These are phyloP conservation scores for Stenotaenia linearis DNA, from an alignment of 2,888 invertebrate genomes.

Conservation along the genomic window DNA sequence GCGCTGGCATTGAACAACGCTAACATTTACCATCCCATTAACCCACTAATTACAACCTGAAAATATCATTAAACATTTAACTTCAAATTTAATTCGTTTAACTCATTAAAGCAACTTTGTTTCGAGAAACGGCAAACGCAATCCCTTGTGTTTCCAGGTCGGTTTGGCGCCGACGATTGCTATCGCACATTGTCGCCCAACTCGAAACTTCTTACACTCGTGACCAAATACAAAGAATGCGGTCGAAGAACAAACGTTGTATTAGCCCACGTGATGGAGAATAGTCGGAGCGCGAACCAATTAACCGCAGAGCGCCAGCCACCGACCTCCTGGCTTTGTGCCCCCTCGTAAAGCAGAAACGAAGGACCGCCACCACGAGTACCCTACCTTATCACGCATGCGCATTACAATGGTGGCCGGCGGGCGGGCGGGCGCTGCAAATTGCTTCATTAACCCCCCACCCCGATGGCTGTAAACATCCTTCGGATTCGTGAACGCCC, in stretches of 20 bases:
- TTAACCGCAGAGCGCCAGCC: constrained; percentile 7
- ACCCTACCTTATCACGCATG: background rate
- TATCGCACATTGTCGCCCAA: background rate
- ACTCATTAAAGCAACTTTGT: background rate
- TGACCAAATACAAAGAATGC: background rate
- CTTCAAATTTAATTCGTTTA: background rate
- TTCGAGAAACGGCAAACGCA: background rate
- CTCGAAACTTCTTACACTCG: background rate
- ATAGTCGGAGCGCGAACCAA: background rate
- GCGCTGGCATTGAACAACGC: too few species aligned
- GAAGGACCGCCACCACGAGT: background rate
- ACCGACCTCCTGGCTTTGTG: constrained; percentile 13
- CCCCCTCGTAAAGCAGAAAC: constrained; percentile 14
- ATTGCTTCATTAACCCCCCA: constrained; percentile 26
- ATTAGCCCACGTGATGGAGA: background rate
- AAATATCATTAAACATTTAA: background rate
- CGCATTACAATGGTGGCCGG: background rate
- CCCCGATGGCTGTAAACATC: constrained; percentile 21
- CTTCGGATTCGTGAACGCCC: constrained; percentile 10
- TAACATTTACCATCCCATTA: too few species aligned
- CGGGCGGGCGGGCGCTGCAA: constrained; percentile 8
- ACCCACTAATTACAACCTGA: background rate
- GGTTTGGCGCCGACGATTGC: background rate
- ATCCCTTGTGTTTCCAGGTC: background rate
- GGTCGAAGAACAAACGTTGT: background rate